Evolutionary conservation across 2,888 invertebrate genomes (phyloP), one percentile per base, ranked within the genome.

Genomic region (Eristalis intricaria): DNA sequence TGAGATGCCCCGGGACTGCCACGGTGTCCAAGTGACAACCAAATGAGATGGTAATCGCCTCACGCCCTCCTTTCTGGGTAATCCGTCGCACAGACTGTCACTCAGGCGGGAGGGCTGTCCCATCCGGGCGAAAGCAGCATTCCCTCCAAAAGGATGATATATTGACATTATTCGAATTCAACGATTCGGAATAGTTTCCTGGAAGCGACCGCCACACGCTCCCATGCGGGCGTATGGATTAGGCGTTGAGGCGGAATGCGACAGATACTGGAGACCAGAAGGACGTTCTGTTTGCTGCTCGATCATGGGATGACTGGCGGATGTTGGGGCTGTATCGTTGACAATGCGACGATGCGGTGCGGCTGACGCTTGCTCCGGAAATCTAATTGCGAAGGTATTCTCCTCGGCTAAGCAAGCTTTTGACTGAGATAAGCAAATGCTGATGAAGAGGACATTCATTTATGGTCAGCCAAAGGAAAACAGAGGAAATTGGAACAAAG

Each of bases 21-120:
- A 13, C 38, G 38, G 38, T 38, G 61, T 29, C 13, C 23, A 63
- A 63, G 29, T 15, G 68, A 73, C 43, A 64, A 19, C 10, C 23
- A 50, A 63, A 74, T 74, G 74, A 74, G 58, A 50, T 69, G 32
- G 64, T 64, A 74, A 74, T 84, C 83, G 61, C 13, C 64, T 19
- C 50, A n/a, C n/a, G 19, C n/a, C 19, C 8, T 50, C 8, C 19
- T 2, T 19, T 50, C 19, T 50, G 50, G 38, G 4, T 50, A 50
- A 50, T 50, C 50, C 8, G 8, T 19, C 50, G 50, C 19, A 19
- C 50, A 19, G 19, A 50, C 50, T 19, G 50, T 19, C 50, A 8
- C 15, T 43, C 43, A n/a, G 7, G 4, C 43, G n/a, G 50, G n/a
- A 19, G 19, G 50, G 19, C 19, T 19, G 19, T 50, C 19, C 50